phyloP scores from a whole-genome alignment of 2,888 invertebrate genomes.

The Torymus auratus region DNA sequence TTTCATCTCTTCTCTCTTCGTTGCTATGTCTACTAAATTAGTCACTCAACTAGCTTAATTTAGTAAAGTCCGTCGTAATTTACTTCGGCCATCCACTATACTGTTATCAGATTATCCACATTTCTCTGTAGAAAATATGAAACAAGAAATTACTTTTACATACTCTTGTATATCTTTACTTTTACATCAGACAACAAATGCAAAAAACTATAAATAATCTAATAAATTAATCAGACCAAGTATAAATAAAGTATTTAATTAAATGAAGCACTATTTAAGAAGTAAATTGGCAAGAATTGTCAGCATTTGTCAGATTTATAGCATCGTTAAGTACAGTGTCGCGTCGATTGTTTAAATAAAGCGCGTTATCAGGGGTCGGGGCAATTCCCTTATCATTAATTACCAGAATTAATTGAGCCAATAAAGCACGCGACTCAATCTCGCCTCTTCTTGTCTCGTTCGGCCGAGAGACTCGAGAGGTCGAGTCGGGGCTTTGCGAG shows the following conservation, averaged over 20 bases:
- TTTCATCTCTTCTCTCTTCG: too few species aligned
- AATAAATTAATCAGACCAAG: too few species aligned
- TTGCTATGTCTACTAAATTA: slow-evolving; percentile 29
- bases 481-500: neutral
- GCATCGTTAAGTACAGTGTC: neutral
- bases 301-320: neutral
- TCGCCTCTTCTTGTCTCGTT: neutral
- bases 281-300: neutral
- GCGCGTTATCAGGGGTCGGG: too few species aligned
- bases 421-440: slow-evolving; percentile 14
- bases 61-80: slow-evolving; percentile 1
- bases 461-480: neutral
- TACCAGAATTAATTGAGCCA: slow-evolving; percentile 2
- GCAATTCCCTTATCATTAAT: slow-evolving; percentile 1
- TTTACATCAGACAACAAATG: too few species aligned
- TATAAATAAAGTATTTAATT: too few species aligned
- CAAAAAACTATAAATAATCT: too few species aligned
- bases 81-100: neutral
- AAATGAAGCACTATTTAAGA: too few species aligned
- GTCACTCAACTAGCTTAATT: slow-evolving; percentile 35
- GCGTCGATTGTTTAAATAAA: neutral
- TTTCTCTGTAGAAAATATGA: too few species aligned
- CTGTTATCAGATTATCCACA: too few species aligned
- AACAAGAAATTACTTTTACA: too few species aligned
- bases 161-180: too few species aligned